These are phyloP conservation scores for Acronicta leporina DNA, from an alignment of 2,888 invertebrate genomes.

Conservation along the genomic window DNA sequence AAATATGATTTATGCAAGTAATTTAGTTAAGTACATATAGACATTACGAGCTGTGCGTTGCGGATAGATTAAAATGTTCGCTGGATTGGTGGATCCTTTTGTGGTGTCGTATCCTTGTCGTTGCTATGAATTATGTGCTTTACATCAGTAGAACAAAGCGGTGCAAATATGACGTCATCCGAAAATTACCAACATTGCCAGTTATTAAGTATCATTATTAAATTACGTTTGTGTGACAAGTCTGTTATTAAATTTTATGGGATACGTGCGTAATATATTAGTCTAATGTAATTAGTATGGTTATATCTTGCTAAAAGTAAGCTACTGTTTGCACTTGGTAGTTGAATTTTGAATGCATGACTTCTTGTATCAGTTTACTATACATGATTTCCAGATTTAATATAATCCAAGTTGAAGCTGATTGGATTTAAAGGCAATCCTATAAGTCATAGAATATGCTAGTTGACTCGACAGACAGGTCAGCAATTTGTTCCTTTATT, in stretches of 20 bases:
- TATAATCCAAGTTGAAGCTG: neutral
- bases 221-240: slow-evolving; percentile 32
- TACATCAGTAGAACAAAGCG: slow-evolving; percentile 47
- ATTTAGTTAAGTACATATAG: slow-evolving; percentile 88
- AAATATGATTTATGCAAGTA: slow-evolving; percentile 89
- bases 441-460: too few species aligned
- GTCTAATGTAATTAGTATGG: slow-evolving; percentile 9
- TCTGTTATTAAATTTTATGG: slow-evolving; percentile 26
- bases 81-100: slow-evolving; percentile 68
- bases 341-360: slow-evolving; percentile 15
- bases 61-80: slow-evolving; percentile 85
- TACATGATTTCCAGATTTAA: slow-evolving; percentile 3
- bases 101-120: slow-evolving; percentile 60
- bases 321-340: slow-evolving; percentile 8
- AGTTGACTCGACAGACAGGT: too few species aligned
- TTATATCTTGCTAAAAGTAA: slow-evolving; percentile 14
- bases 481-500: too few species aligned
- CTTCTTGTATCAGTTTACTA: neutral
- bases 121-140: slow-evolving; percentile 69
- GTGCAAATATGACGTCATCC: slow-evolving; percentile 47
- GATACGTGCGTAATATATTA: slow-evolving; percentile 17
- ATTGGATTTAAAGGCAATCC: neutral
- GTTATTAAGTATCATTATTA: slow-evolving; percentile 37
- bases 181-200: slow-evolving; percentile 42
- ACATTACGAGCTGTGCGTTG: slow-evolving; percentile 78